phyloP scores from a whole-genome alignment of 2,888 invertebrate genomes.

The Hydriomena furcata region DNA sequence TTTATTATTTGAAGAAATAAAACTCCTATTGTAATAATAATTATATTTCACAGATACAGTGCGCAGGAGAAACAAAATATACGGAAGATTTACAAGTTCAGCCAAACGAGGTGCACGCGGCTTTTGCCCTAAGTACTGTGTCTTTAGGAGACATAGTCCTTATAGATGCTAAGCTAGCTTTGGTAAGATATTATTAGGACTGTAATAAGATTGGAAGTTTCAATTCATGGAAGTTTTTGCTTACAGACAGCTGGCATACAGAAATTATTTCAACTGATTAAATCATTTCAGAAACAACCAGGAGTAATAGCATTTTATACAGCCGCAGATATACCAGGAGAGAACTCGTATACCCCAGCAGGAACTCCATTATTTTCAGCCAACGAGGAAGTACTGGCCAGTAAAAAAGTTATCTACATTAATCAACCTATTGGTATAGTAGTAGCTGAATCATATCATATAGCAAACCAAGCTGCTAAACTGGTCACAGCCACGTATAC shows the following conservation, averaged over 20 bases:
- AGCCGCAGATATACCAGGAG: slow-evolving; percentile 86
- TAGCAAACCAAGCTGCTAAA: slow-evolving; percentile 81
- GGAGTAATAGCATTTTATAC: slow-evolving; percentile 86
- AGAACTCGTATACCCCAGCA: slow-evolving; percentile 75
- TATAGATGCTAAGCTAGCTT: slow-evolving; percentile 84
- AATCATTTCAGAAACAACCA: slow-evolving; percentile 81
- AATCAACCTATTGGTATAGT: slow-evolving; percentile 72
- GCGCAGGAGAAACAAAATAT: slow-evolving; percentile 87
- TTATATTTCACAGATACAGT: slow-evolving; percentile 67
- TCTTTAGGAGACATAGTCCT: slow-evolving; percentile 80
- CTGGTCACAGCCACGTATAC: slow-evolving; percentile 82
- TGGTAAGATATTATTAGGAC: slow-evolving; percentile 84
- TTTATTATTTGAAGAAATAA: too few relatives aligned
- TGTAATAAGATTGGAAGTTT: too few relatives aligned
- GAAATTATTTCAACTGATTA: too few relatives aligned
- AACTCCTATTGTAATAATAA: too few relatives aligned
- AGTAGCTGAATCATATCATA: slow-evolving; percentile 80
- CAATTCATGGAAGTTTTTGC: too few relatives aligned
- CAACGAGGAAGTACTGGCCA: slow-evolving; percentile 70
- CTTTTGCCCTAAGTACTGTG: slow-evolving; percentile 82
- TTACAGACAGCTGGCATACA: too few relatives aligned
- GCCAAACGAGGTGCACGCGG: slow-evolving; percentile 86
- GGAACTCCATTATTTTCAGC: slow-evolving; percentile 33
- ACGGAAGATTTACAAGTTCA: slow-evolving; percentile 85
- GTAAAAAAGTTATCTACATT: slow-evolving; percentile 56